A percentile compares a stretch with the other conserved stretches of the same genome.
Evolutionary conservation across 2,797 vertebrate genomes (phyloP).

Genomic region (Myioborus miniatus): DNA sequence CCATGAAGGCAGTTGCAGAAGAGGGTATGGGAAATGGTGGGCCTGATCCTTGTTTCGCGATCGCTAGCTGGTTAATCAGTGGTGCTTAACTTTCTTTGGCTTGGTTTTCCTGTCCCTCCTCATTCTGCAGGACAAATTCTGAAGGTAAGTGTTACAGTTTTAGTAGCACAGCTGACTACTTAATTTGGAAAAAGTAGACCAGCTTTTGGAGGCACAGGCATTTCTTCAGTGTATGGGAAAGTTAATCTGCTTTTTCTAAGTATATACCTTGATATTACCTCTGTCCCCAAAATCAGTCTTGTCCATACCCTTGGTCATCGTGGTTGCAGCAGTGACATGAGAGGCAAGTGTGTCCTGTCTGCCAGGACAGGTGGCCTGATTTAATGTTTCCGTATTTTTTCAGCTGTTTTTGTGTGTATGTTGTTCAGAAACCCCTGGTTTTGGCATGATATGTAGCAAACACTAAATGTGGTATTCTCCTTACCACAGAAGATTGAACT

Average conservation of each 20-base stretch:
- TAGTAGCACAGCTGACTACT: background rate
- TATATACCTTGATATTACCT: background rate
- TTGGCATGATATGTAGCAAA: background rate
- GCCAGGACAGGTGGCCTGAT: background rate
- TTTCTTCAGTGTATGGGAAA: background rate
- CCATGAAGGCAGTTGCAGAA: background rate
- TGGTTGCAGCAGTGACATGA: background rate
- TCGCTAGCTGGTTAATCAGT: background rate
- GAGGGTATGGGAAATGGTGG: background rate
- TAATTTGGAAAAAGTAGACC: background rate
- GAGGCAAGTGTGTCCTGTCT: background rate
- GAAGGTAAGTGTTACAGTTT: background rate
- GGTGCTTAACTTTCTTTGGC: background rate
- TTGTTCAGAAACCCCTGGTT: background rate
- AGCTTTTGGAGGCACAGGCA: background rate
- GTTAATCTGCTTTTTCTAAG: background rate
- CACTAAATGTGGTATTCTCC: background rate
- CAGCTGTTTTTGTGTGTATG: background rate
- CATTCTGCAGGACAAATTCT: background rate
- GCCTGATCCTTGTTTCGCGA: background rate
- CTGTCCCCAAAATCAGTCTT: background rate
- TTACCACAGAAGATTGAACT: background rate
- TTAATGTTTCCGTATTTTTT: background rate
- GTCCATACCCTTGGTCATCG: background rate
- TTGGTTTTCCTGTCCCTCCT: background rate